A percentile compares a stretch with the other conserved stretches of the same genome.
These are phyloP conservation scores for Anastrepha ludens DNA, from an alignment of 1,140 invertebrate species.

Conservation along the genomic window DNA sequence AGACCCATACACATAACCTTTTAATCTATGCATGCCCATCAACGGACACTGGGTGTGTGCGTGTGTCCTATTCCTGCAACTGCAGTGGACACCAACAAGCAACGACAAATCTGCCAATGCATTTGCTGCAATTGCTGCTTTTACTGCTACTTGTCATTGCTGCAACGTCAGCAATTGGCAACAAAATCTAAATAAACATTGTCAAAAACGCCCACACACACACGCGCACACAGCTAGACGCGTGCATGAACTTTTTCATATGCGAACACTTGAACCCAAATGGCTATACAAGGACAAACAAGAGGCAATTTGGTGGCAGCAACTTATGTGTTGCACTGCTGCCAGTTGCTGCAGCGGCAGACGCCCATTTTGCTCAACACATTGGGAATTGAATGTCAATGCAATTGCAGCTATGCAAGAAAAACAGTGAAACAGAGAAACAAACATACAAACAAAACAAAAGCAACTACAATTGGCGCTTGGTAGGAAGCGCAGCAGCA, in stretches of 20 bases:
- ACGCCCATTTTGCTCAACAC: conserved; percentile 25
- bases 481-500: background rate
- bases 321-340: background rate
- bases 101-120: conserved; percentile 44
- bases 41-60: background rate
- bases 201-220: conserved; percentile 39
- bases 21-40: background rate
- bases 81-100: conserved; percentile 31
- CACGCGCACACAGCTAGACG: background rate
- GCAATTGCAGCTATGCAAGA: conserved; percentile 36
- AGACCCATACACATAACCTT: background rate
- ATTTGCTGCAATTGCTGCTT: conserved; percentile 43
- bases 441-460: background rate
- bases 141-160: conserved; percentile 44
- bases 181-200: conserved; percentile 55
- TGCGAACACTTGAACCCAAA: background rate
- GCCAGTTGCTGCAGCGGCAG: conserved; percentile 1
- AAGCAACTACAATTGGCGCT: background rate
- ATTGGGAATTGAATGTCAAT: conserved; percentile 45
- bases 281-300: conserved; percentile 6
- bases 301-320: conserved; percentile 44
- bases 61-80: background rate
- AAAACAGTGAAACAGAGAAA: conserved; percentile 12
- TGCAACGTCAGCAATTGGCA: conserved; percentile 54
- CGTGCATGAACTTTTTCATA: background rate